A percentile compares a stretch with the other conserved stretches of the same genome.
Evolutionary conservation across 2,113 vertebrate genomes (phyloP).

Genomic region (Miniopterus natalensis): DNA sequence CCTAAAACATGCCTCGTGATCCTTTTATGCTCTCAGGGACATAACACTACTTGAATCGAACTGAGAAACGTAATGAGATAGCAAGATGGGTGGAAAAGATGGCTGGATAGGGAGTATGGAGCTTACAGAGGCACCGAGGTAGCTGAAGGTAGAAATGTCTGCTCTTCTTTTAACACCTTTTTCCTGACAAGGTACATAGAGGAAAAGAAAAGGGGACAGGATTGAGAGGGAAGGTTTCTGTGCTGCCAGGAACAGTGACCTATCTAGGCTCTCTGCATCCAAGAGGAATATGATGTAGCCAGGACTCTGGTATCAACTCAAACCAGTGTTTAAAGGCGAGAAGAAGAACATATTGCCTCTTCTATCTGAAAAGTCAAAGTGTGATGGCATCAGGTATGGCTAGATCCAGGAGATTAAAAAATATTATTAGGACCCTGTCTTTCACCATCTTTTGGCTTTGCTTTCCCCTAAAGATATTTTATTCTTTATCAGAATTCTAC

Average conservation of each 20-base stretch:
- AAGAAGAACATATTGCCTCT: background rate
- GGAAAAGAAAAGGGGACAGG: background rate
- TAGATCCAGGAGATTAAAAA: background rate
- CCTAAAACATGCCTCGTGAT: background rate
- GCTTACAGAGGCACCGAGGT: background rate
- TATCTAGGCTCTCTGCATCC: background rate
- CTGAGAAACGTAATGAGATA: background rate
- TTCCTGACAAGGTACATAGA: background rate
- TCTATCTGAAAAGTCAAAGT: constrained; percentile 22
- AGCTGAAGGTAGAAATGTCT: background rate
- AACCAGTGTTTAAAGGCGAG: background rate
- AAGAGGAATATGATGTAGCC: background rate
- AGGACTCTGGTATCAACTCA: background rate
- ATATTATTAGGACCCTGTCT: background rate
- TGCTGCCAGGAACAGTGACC: background rate
- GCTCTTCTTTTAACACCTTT: constrained; percentile 18
- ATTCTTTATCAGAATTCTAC: background rate
- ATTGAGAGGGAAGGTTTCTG: background rate
- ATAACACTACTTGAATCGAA: background rate
- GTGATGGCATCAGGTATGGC: background rate
- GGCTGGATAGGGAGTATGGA: background rate
- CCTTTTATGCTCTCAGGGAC: background rate
- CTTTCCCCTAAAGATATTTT: background rate
- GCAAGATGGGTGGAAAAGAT: background rate
- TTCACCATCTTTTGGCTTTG: constrained; percentile 2